Evolutionary conservation across 1,140 invertebrate species (phyloP).

Genomic region (Leptonema lineaticorne): DNA sequence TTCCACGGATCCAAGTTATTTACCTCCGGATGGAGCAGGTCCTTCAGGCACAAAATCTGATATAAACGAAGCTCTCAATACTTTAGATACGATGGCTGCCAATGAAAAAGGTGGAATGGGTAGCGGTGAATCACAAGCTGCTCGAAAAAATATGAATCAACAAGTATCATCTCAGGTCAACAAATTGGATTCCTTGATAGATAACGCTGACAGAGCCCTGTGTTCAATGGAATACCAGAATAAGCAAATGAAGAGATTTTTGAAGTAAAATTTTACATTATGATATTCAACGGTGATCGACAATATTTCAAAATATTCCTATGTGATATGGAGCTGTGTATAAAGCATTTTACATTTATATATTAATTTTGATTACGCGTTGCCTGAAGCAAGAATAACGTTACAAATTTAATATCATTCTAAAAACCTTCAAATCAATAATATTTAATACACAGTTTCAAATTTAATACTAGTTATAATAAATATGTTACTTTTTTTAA

Average conservation of each 20-base stretch:
- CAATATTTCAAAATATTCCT: not conserved
- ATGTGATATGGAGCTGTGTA: constrained; percentile 12
- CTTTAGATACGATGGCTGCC: constrained; percentile 51
- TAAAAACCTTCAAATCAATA: too few species aligned
- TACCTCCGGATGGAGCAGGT: constrained; percentile 41
- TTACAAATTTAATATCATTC: too few species aligned
- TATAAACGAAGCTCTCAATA: constrained; percentile 54
- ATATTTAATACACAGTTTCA: too few species aligned
- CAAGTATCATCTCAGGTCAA: constrained; percentile 64
- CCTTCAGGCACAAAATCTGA: constrained; percentile 40
- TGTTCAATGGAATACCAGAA: constrained; percentile 66
- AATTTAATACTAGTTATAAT: too few species aligned
- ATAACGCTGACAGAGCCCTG: constrained; percentile 67
- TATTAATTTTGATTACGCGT: not conserved
- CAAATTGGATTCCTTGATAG: constrained; percentile 63
- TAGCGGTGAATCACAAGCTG: too few species aligned
- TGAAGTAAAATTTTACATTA: constrained; percentile 47
- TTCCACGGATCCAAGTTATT: constrained; percentile 52
- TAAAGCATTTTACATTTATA: not conserved
- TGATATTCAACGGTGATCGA: not conserved
- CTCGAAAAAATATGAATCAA: too few species aligned
- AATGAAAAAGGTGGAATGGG: constrained; percentile 45
- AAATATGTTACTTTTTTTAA: too few species aligned
- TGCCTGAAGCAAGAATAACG: too few species aligned
- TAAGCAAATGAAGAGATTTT: constrained; percentile 69